phyloP scores from a whole-genome alignment of 2,113 vertebrate species.

The Lates calcarifer region DNA sequence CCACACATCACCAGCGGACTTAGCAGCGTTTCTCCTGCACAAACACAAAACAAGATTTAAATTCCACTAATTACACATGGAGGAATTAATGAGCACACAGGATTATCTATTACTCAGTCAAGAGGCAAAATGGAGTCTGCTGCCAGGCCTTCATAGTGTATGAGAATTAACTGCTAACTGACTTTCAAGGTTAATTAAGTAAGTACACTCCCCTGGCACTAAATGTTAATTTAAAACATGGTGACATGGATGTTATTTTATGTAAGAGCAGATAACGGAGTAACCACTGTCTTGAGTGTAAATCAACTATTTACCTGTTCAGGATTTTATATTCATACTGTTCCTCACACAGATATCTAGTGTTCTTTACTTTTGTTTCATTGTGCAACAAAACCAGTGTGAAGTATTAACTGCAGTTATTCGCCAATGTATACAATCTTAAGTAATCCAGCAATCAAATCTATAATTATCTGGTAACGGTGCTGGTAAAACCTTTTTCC shows the following conservation, averaged over 20 bases:
- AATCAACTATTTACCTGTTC: not conserved
- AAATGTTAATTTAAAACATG: slow-evolving; percentile 4
- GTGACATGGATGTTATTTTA: not conserved
- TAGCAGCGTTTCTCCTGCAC: slow-evolving; percentile 94
- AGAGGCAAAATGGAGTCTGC: not conserved
- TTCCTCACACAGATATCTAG: not conserved
- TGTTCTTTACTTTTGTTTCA: not conserved
- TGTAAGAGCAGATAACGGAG: not conserved
- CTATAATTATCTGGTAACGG: not conserved
- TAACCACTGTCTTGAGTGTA: not conserved
- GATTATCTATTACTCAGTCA: slow-evolving; percentile 33
- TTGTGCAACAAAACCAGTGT: not conserved
- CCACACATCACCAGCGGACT: slow-evolving; percentile 99
- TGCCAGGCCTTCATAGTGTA: not conserved
- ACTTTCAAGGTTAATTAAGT: slow-evolving; percentile 10
- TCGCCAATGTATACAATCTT: not conserved
- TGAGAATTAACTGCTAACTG: slow-evolving; percentile 20
- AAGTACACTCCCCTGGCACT: not conserved
- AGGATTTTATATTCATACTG: not conserved
- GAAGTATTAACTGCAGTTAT: not conserved
- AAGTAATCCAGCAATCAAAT: not conserved
- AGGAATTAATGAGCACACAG: slow-evolving; percentile 14
- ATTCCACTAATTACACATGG: slow-evolving; percentile 29
- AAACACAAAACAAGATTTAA: slow-evolving; percentile 49
- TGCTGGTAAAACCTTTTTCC: not conserved